A percentile compares a stretch with the other conserved stretches of the same genome.
phyloP scores from a whole-genome alignment of 2,888 invertebrate species.

The Julus scanicus region DNA sequence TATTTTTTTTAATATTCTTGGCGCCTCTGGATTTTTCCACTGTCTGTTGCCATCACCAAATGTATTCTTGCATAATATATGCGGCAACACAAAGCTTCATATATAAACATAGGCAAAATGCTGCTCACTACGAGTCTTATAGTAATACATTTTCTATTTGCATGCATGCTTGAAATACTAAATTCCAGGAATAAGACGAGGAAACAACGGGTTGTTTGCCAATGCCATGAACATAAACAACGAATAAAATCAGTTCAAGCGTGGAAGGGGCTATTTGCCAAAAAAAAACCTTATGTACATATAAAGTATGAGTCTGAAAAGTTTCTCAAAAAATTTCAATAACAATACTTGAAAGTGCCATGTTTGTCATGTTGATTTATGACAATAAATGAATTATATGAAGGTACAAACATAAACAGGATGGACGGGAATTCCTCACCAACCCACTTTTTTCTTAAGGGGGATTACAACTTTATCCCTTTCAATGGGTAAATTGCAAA shows the following conservation, averaged over 20 bases:
- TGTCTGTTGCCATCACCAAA: background rate
- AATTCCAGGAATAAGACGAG: constrained; percentile 2
- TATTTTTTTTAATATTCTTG: background rate
- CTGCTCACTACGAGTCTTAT: background rate
- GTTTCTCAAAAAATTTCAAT: too few species aligned
- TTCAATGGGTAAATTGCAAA: too few species aligned
- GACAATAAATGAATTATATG: too few species aligned
- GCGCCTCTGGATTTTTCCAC: background rate
- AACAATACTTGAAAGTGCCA: too few species aligned
- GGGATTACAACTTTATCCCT: too few species aligned
- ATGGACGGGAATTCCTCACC: too few species aligned
- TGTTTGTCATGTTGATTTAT: too few species aligned
- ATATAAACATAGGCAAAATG: background rate
- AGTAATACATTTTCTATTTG: background rate
- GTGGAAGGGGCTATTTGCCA: background rate
- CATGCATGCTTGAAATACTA: background rate
- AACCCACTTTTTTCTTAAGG: too few species aligned
- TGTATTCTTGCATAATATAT: background rate
- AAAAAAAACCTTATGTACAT: background rate
- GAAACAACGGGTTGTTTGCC: constrained; percentile 14
- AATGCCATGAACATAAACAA: background rate
- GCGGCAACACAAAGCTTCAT: background rate
- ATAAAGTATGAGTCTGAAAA: background rate
- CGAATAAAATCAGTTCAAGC: background rate
- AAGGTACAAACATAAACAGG: too few species aligned